Conservation (phyloP, 1,140 invertebrate species). For the Apis dorsata region DNA sequence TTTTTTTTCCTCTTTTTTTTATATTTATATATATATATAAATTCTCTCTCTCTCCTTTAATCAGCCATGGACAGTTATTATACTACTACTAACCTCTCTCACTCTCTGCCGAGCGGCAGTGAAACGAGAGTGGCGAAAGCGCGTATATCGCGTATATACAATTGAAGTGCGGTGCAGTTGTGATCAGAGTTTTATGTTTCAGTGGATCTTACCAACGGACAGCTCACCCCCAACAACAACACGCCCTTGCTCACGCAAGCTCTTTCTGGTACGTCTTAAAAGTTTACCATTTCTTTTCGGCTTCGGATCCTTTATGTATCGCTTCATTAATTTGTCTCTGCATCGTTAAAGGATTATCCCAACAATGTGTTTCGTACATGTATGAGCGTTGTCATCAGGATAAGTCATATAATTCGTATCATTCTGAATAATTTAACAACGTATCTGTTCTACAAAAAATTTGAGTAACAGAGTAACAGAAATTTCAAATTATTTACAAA, state of each 20-base stretch:
- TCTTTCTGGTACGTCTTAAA: slow-evolving; percentile 89
- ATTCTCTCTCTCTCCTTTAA: slow-evolving; percentile 31
- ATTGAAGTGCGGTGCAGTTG: slow-evolving; percentile 67
- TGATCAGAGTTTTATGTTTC: slow-evolving; percentile 83
- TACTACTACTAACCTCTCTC: not conserved
- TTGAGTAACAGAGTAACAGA: too few species aligned
- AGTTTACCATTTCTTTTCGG: slow-evolving; percentile 41
- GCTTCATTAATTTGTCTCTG: slow-evolving; percentile 48
- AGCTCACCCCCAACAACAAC: slow-evolving; percentile 96
- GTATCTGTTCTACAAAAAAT: too few species aligned
- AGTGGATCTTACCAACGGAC: slow-evolving; percentile 96
- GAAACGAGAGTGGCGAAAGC: slow-evolving; percentile 40
- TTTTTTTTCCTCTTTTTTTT: slow-evolving; percentile 9
- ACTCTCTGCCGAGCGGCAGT: not conserved
- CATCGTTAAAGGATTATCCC: not conserved
- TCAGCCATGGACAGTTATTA: slow-evolving; percentile 28
- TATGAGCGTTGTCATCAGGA: too few species aligned
- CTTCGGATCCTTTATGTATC: slow-evolving; percentile 38
- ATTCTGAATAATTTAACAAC: too few species aligned
- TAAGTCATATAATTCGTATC: too few species aligned
- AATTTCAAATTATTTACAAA: too few species aligned
- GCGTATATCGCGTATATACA: slow-evolving; percentile 5
- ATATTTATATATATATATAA: slow-evolving; percentile 1
- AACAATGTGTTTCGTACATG: not conserved
- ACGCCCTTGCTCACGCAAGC: slow-evolving; percentile 95